phyloP scores from a whole-genome alignment of 2,113 vertebrate genomes.

The Notothenia rossii region DNA sequence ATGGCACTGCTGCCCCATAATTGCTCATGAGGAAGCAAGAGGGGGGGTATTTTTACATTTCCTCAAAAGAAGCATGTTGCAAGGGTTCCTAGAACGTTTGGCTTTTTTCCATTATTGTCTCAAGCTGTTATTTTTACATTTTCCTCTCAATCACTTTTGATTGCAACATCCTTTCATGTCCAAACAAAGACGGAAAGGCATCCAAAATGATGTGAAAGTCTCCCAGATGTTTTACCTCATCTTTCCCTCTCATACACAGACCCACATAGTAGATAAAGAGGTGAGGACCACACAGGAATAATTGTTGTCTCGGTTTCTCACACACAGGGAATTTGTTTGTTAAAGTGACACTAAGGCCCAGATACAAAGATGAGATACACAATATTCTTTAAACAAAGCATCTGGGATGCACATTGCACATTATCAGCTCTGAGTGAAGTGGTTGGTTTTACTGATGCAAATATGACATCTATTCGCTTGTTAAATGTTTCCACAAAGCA shows the following conservation, averaged over 20 bases:
- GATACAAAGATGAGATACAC: constrained; percentile 11
- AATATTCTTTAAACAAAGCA: constrained; percentile 25
- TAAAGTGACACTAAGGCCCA: background rate
- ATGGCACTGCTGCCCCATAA: constrained; percentile 67
- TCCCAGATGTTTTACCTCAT: constrained; percentile 64
- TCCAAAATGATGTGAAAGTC: constrained; percentile 15
- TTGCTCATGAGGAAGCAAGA: background rate
- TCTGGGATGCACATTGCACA: constrained; percentile 68
- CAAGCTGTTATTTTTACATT: constrained; percentile 32
- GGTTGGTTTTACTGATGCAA: constrained; percentile 41
- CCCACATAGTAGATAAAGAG: background rate
- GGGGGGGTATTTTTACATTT: background rate
- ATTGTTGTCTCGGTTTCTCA: background rate
- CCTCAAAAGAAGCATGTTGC: background rate
- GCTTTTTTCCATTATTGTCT: constrained; percentile 8
- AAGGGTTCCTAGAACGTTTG: constrained; percentile 9
- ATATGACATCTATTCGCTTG: constrained; percentile 30
- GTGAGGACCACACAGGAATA: background rate
- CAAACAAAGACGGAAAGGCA: constrained; percentile 6
- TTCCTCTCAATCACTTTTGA: constrained; percentile 11
- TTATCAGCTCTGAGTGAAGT: constrained; percentile 33
- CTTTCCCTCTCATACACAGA: constrained; percentile 13
- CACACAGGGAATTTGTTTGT: constrained; percentile 26
- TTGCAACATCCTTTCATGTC: constrained; percentile 20
- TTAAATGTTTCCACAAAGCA: constrained; percentile 41